Evolutionary conservation across 2,888 invertebrate genomes (phyloP).

Genomic region (Drosophila picticornis): DNA sequence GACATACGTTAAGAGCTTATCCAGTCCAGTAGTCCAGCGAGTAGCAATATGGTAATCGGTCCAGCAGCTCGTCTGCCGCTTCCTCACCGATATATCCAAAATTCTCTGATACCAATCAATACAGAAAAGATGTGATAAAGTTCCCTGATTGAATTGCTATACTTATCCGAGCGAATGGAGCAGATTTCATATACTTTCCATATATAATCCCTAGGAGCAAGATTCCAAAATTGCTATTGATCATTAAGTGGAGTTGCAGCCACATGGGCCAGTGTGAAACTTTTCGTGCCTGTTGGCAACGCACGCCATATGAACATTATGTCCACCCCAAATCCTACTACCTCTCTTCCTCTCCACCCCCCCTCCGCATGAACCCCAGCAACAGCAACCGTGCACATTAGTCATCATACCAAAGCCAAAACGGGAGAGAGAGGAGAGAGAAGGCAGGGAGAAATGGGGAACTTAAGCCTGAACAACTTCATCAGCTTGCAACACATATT

Average conservation of each 20-base stretch:
- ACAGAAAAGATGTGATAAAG: no score
- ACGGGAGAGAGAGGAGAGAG: background rate
- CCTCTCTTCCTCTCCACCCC: constrained; percentile 2
- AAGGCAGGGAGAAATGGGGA: background rate
- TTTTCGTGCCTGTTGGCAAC: constrained; percentile 24
- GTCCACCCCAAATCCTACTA: constrained; percentile 16
- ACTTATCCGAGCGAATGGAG: background rate
- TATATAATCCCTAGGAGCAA: background rate
- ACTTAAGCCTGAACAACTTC: constrained; percentile 58
- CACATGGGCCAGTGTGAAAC: constrained; percentile 35
- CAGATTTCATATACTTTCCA: background rate
- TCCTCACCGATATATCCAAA: background rate
- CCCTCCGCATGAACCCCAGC: background rate
- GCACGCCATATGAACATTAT: constrained; percentile 73
- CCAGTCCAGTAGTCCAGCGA: background rate
- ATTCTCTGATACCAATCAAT: background rate
- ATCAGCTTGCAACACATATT: constrained; percentile 60
- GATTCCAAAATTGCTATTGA: constrained; percentile 39
- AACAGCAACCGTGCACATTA: constrained; percentile 55
- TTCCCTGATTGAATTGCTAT: background rate
- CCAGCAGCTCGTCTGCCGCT: background rate
- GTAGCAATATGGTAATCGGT: background rate
- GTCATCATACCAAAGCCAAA: constrained; percentile 35
- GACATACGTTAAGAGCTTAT: background rate
- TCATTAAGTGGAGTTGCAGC: constrained; percentile 38